Conservation (phyloP, 2,888 invertebrate species). For the Lumbricus terrestris region DNA sequence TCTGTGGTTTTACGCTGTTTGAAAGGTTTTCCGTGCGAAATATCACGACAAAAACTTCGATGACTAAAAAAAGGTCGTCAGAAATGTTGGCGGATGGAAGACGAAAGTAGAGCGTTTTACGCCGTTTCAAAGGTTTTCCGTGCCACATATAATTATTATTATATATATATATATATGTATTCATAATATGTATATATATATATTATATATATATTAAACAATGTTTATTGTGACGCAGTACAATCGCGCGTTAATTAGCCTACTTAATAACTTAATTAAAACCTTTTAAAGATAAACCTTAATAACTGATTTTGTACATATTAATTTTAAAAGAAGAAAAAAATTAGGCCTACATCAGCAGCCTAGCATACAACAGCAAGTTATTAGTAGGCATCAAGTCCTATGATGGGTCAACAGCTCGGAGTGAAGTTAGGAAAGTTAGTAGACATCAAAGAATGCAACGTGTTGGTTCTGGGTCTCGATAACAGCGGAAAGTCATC, state of each 20-base stretch:
- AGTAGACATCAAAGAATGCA: constrained; percentile 51
- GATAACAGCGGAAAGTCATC: constrained; percentile 96
- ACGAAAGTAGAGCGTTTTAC: no score
- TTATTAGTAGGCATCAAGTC: background rate
- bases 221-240: background rate
- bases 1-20: no score
- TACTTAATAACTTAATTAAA: background rate
- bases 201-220: no score
- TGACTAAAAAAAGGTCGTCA: no score
- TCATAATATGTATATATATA: no score
- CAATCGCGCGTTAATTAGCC: background rate
- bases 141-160: no score
- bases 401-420: background rate
- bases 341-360: background rate
- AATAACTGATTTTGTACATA: background rate
- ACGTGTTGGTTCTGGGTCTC: constrained; percentile 86
- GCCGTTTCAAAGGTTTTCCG: no score
- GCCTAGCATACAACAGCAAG: background rate
- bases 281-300: background rate
- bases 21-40: no score
- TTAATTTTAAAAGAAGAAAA: background rate
- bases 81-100: no score
- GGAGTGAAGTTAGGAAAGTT: background rate
- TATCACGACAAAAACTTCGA: no score
- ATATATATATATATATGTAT: no score